Evolutionary conservation across 2,888 invertebrate genomes (phyloP).

Genomic region (Alviniconcha strummeri): DNA sequence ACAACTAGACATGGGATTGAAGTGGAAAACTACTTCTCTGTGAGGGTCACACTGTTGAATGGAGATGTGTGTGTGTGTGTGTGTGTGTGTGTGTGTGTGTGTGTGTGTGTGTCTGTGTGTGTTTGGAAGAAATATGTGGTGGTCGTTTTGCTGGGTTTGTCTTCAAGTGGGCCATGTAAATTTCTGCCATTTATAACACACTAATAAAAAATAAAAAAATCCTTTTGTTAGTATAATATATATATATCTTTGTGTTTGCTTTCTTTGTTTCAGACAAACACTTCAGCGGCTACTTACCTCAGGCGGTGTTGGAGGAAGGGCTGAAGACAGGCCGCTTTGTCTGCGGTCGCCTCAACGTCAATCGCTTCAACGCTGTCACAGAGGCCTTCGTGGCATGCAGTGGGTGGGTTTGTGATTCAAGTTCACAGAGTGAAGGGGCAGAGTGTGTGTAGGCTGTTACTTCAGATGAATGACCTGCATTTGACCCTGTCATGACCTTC

Average conservation of each 20-base stretch:
- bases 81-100: slow-evolving; percentile 1
- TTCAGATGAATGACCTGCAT: no score
- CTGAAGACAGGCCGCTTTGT: slow-evolving; percentile 63
- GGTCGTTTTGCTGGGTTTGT: no score
- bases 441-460: no score
- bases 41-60: not conserved
- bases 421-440: no score
- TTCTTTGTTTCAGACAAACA: slow-evolving; percentile 7
- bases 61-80: not conserved
- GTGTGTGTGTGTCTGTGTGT: not conserved
- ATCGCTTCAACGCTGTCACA: slow-evolving; percentile 64
- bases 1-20: no score
- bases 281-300: slow-evolving; percentile 58
- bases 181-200: no score
- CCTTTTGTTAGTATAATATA: no score
- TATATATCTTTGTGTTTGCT: no score
- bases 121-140: not conserved
- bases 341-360: slow-evolving; percentile 69
- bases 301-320: slow-evolving; percentile 63
- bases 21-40: no score
- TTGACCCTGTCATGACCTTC: no score
- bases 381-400: slow-evolving; percentile 67
- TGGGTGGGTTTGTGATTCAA: slow-evolving; percentile 45
- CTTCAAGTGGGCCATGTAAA: no score
- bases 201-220: no score